phyloP scores from a whole-genome alignment of 2,888 invertebrate species.

The Rhimphoctona megacephalus region DNA sequence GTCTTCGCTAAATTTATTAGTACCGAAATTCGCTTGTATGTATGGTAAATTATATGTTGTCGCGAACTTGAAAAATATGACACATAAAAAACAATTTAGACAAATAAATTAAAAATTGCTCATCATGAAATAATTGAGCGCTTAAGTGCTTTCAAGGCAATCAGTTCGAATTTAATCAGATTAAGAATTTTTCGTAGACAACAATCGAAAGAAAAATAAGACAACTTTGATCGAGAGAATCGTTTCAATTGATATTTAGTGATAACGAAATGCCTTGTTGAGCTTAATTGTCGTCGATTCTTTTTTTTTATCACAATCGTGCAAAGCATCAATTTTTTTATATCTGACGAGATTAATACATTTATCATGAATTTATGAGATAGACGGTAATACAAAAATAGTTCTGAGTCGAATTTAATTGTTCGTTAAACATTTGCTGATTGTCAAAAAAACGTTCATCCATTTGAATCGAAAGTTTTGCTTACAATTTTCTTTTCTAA shows the following conservation, averaged over 20 bases:
- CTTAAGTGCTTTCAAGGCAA: background rate
- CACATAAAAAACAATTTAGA: background rate
- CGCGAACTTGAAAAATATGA: background rate
- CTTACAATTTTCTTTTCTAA: background rate
- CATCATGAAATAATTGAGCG: background rate
- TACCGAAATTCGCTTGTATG: background rate
- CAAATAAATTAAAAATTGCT: background rate
- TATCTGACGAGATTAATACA: background rate
- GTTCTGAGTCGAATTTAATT: background rate
- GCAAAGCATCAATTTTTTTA: background rate
- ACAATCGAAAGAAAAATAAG: constrained; percentile 18
- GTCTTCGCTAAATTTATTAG: background rate
- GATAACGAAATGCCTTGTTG: constrained; percentile 10
- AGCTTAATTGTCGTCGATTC: background rate
- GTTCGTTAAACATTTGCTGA: background rate
- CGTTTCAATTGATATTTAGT: constrained; percentile 19
- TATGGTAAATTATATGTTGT: too few species aligned
- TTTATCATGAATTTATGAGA: background rate
- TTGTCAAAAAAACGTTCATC: background rate
- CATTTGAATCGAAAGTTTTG: too few species aligned
- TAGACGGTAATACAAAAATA: background rate
- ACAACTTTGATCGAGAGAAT: constrained; percentile 9
- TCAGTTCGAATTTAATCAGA: background rate
- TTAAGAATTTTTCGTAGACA: background rate
- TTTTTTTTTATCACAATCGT: background rate